Conservation (phyloP, 2,888 invertebrate genomes). For the Clivina fossor region DNA sequence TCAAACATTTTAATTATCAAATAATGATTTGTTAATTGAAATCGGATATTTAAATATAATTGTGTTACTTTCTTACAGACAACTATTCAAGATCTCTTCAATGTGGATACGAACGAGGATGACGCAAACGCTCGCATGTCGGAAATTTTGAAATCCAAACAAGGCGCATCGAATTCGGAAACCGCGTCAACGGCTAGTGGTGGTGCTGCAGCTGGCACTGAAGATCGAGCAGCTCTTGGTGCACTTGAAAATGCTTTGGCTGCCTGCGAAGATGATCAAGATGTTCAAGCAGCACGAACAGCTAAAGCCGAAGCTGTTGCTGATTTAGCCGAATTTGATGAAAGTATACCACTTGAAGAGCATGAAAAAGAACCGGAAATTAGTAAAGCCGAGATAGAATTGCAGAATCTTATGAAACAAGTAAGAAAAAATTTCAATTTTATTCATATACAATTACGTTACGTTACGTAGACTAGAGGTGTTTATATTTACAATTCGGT, state of each 20-base stretch:
- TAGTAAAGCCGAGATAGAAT: conserved; percentile 73
- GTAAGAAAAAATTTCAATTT: conserved; percentile 51
- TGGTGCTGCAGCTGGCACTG: conserved; percentile 44
- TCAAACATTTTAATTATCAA: too few relatives aligned
- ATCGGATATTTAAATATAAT: too few relatives aligned
- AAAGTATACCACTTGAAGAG: conserved; percentile 86
- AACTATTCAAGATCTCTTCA: conserved; percentile 92
- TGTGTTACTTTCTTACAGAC: conserved; percentile 57
- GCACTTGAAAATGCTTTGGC: conserved; percentile 81
- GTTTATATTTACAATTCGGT: too few relatives aligned
- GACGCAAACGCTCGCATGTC: conserved; percentile 62
- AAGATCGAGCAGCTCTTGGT: conserved; percentile 64
- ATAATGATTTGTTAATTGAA: too few relatives aligned
- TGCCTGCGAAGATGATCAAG: conserved; percentile 92
- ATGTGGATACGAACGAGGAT: conserved; percentile 67
- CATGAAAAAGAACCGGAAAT: conserved; percentile 60
- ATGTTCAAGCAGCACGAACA: conserved; percentile 85
- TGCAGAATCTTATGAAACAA: conserved; percentile 71
- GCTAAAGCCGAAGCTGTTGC: conserved; percentile 88
- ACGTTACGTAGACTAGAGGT: too few relatives aligned
- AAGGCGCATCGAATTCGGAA: conserved; percentile 44
- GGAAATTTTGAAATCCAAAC: conserved; percentile 58
- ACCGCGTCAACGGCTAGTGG: conserved; percentile 40
- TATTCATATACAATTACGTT: background rate
- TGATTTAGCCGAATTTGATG: conserved; percentile 94